Base-by-base conservation (phyloP, 1,140 invertebrate species). In the Artemia franciscana region DNA sequence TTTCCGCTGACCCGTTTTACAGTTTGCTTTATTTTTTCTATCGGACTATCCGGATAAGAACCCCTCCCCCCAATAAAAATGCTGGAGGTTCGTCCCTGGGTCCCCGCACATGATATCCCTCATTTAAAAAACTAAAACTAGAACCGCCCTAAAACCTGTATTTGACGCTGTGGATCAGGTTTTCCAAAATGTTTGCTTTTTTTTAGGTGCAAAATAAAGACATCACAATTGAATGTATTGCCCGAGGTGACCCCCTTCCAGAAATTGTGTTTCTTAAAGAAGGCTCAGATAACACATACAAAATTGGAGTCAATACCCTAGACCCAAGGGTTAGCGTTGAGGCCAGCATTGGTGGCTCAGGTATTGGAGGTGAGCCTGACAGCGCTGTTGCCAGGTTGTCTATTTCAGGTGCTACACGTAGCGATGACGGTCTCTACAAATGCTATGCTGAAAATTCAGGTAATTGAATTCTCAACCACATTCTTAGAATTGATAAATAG, bases 341-440 rank as follows among this genome's bases (percentile, higher is more conserved):
- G n/a, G 64, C 67, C 15, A 51, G 65, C 25, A 66, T n/a, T n/a
- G n/a, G n/a, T n/a, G n/a, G n/a, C n/a, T n/a, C n/a, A n/a, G n/a
- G n/a, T n/a, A n/a, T 51, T 23, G 61, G 58, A 51, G 12, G 63
- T 30, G 62, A 65, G 26, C 57, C 26, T 0, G 60, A 61, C 7
- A 61, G 66, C 12, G 67, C 67, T 28, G 58, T 60, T 3, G 67
- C 63, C 21, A 70, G 67, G 7, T 60, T 76, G 60, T 69, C 71
- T 64, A 73, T 76, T 62, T 63, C 63, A 7, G 68, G 70, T 51
- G 67, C 83, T 18, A 75, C 74, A 57, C 79, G 84, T 39, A 75
- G 75, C 0, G 85, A 93, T 71, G 89, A 92, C 73, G 91, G 89
- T 0, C 71, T 92, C 1, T 94, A 94, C 71, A 86, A 84, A 68